Conservation (phyloP, 2,113 vertebrate species). For the Alethe diademata region DNA sequence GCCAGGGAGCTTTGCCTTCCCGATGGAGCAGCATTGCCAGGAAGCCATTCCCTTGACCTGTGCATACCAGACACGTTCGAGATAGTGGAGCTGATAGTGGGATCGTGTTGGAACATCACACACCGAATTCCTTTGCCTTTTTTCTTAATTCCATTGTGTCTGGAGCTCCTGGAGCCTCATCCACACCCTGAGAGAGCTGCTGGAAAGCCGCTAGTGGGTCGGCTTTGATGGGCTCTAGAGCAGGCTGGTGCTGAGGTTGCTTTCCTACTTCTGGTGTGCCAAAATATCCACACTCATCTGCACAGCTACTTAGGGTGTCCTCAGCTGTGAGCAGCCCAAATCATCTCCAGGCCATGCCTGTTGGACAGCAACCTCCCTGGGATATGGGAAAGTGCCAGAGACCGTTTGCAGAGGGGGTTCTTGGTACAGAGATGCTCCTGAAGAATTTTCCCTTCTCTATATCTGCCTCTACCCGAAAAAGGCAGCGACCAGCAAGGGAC, state of each 20-base stretch:
- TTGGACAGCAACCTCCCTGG: background rate
- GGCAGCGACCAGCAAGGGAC: background rate
- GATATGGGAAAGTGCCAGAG: background rate
- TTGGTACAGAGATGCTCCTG: background rate
- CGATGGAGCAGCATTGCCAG: slow-evolving; percentile 34
- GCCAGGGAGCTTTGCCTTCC: background rate
- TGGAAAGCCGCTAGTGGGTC: slow-evolving; percentile 46
- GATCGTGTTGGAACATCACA: slow-evolving; percentile 71
- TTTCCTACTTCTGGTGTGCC: background rate
- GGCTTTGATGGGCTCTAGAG: background rate
- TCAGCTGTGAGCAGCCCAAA: background rate
- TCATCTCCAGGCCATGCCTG: background rate
- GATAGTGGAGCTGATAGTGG: slow-evolving; percentile 68
- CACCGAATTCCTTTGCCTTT: slow-evolving; percentile 44
- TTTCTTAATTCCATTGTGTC: slow-evolving; percentile 62
- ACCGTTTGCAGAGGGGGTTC: background rate
- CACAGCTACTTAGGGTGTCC: background rate
- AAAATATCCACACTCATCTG: background rate
- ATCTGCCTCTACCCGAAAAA: background rate
- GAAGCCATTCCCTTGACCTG: slow-evolving; percentile 63
- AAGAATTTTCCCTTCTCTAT: background rate
- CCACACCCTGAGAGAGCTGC: slow-evolving; percentile 19
- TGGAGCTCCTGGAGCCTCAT: slow-evolving; percentile 38
- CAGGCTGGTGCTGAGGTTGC: background rate
- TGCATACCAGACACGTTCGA: slow-evolving; percentile 68